Percentiles rank a stretch among this genome's conserved stretches.
phyloP scores from a whole-genome alignment of 2,113 vertebrate species.

The Alethe diademata region DNA sequence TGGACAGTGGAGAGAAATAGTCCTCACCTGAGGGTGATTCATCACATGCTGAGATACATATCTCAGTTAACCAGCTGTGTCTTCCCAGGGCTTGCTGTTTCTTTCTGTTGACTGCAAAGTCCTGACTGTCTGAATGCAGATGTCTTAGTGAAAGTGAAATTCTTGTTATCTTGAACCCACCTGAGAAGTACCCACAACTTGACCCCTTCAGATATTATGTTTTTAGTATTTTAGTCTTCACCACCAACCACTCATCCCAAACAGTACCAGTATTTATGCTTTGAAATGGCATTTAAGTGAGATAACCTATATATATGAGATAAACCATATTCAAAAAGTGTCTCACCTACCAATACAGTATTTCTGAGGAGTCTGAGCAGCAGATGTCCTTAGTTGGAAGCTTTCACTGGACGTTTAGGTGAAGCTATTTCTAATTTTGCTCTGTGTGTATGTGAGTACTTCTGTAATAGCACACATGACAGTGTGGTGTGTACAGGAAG shows the following conservation, averaged over 20 bases:
- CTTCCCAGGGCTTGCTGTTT: background rate
- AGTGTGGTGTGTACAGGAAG: constrained; percentile 11
- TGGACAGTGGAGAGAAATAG: background rate
- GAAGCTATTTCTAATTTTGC: background rate
- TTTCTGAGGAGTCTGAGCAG: background rate
- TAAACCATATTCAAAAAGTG: background rate
- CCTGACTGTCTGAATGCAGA: background rate
- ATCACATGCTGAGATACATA: background rate
- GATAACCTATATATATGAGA: background rate
- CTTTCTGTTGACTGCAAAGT: background rate
- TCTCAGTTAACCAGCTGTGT: background rate
- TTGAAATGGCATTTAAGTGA: background rate
- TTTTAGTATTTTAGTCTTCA: background rate
- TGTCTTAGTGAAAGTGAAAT: background rate
- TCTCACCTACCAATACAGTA: background rate
- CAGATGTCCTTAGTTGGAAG: background rate
- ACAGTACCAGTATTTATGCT: background rate
- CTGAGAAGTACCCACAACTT: background rate
- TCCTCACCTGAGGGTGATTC: background rate
- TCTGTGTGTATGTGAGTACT: background rate
- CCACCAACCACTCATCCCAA: background rate
- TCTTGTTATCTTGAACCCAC: background rate
- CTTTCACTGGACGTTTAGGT: background rate
- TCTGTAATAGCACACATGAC: background rate
- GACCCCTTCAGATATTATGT: background rate